phyloP scores from a whole-genome alignment of 2,888 invertebrate genomes.

The Spilarctia lutea region DNA sequence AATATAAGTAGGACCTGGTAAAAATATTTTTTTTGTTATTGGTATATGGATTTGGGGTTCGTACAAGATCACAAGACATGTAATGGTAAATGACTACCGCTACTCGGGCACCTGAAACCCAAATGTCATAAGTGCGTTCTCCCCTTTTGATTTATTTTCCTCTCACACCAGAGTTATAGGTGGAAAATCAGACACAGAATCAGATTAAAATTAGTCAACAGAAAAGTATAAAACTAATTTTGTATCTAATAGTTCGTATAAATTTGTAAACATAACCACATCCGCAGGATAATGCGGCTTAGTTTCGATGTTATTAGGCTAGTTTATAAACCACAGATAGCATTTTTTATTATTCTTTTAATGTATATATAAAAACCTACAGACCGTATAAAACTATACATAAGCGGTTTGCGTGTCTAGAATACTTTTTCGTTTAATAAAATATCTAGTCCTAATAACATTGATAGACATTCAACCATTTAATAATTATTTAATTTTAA shows the following conservation, averaged over 20 bases:
- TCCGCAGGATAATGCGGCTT: conserved; percentile 8
- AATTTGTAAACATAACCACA: conserved; percentile 4
- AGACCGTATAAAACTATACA: not conserved
- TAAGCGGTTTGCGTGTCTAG: not conserved
- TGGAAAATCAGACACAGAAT: no score
- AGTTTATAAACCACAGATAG: conserved; percentile 6
- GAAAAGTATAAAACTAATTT: not conserved
- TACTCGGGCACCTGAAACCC: no score
- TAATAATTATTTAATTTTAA: no score
- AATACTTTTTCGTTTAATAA: not conserved
- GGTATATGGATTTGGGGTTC: not conserved
- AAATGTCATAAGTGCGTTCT: not conserved
- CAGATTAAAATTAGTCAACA: no score
- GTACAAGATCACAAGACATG: no score
- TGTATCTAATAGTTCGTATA: not conserved
- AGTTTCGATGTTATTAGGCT: conserved; percentile 1
- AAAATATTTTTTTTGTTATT: not conserved
- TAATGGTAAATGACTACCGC: no score
- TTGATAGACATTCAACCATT: no score
- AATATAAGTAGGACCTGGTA: not conserved
- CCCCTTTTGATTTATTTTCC: not conserved
- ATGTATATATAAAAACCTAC: conserved; percentile 9
- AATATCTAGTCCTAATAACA: not conserved
- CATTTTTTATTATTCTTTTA: conserved; percentile 11
- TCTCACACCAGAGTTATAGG: no score